Conservation (phyloP, 37 sponge, comb jelly and placozoan genomes). For the Spongia lamella region DNA sequence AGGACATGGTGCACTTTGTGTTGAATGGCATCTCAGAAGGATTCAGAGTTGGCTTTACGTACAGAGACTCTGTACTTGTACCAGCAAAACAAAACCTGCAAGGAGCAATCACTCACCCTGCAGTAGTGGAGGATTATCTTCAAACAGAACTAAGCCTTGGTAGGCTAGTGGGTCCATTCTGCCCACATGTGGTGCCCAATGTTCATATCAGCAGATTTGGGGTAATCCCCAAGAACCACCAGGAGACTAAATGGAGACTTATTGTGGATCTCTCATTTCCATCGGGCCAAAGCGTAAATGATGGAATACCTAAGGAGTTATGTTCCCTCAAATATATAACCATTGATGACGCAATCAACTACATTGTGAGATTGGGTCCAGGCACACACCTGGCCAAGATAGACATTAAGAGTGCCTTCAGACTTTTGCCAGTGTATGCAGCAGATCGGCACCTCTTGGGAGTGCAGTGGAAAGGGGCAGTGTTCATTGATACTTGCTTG, state of each 20-base stretch:
- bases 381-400: too few relatives aligned
- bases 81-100: too few relatives aligned
- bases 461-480: too few relatives aligned
- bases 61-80: too few relatives aligned
- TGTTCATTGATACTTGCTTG: slow-evolving; percentile 29
- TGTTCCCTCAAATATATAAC: slow-evolving; percentile 17
- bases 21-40: too few relatives aligned
- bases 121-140: slow-evolving; percentile 14
- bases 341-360: slow-evolving; percentile 7
- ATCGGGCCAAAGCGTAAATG: slow-evolving; percentile 33
- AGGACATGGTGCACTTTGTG: too few relatives aligned
- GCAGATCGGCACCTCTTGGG: slow-evolving; percentile 12
- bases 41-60: too few relatives aligned
- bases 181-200: background rate
- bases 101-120: too few relatives aligned
- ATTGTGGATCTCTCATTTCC: slow-evolving; percentile 53
- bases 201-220: slow-evolving; percentile 12
- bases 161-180: slow-evolving; percentile 27
- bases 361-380: background rate
- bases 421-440: too few relatives aligned
- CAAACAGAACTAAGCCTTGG: slow-evolving; percentile 9
- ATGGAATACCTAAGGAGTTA: slow-evolving; percentile 28
- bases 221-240: slow-evolving; percentile 31
- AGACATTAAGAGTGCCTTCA: too few relatives aligned
- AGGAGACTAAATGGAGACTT: slow-evolving; percentile 31